phyloP scores from a whole-genome alignment of 2,888 invertebrate genomes.

The Apamea anceps region DNA sequence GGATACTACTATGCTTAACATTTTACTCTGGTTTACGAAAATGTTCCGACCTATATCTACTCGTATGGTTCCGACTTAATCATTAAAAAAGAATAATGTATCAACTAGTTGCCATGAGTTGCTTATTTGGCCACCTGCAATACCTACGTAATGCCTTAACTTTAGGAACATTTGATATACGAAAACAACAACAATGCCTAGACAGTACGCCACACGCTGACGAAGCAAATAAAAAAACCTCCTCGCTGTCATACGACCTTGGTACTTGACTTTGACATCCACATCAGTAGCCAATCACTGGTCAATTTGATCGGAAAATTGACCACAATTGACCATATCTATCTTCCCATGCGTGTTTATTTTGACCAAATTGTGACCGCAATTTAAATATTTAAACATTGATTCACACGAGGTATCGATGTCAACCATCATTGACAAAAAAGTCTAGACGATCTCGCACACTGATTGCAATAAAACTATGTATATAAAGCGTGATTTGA shows the following conservation, averaged over 20 bases:
- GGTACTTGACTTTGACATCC: slow-evolving; percentile 70
- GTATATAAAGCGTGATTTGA: slow-evolving; percentile 5
- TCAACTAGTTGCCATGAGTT: not conserved
- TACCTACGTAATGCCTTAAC: not conserved
- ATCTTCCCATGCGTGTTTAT: slow-evolving; percentile 55
- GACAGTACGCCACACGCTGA: slow-evolving; percentile 14
- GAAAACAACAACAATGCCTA: slow-evolving; percentile 20
- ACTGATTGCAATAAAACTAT: slow-evolving; percentile 22
- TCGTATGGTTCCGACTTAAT: not conserved
- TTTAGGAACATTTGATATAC: not conserved
- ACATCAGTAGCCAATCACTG: slow-evolving; percentile 62
- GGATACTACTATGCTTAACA: too few species aligned
- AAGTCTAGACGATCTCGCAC: slow-evolving; percentile 47
- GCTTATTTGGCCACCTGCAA: slow-evolving; percentile 2
- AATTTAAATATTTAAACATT: slow-evolving; percentile 51
- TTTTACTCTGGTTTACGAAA: too few species aligned
- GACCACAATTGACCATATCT: slow-evolving; percentile 71
- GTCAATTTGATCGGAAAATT: slow-evolving; percentile 67
- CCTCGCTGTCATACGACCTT: slow-evolving; percentile 55
- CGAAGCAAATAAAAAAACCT: slow-evolving; percentile 37
- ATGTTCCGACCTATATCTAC: too few species aligned
- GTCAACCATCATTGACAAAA: slow-evolving; percentile 47
- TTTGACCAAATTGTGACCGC: slow-evolving; percentile 60
- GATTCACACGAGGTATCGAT: slow-evolving; percentile 64
- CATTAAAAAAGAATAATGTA: not conserved